Conservation (phyloP, 2,113 vertebrate genomes). For the Epinephelus fuscoguttatus region DNA sequence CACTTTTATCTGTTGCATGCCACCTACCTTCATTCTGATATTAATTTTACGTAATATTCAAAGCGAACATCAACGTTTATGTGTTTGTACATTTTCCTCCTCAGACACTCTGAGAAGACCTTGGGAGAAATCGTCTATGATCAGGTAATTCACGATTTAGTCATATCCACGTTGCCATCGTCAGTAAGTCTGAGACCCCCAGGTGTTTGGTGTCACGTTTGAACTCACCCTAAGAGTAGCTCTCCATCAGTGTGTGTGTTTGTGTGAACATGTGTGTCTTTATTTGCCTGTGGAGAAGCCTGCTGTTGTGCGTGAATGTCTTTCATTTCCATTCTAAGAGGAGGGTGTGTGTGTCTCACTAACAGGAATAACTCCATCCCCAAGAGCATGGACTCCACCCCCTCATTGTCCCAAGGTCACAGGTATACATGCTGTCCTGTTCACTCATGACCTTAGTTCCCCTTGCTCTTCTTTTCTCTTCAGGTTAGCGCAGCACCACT, state of each 20-base stretch:
- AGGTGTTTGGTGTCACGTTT: slow-evolving; percentile 33
- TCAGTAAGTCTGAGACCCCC: neutral
- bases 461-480: slow-evolving; percentile 35
- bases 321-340: slow-evolving; percentile 73
- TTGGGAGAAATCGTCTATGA: slow-evolving; percentile 90
- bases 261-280: slow-evolving; percentile 22
- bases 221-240: slow-evolving; percentile 18
- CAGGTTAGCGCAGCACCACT: slow-evolving; percentile 33
- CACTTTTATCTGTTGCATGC: slow-evolving; percentile 47
- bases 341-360: slow-evolving; percentile 82
- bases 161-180: neutral
- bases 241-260: slow-evolving; percentile 32
- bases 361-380: slow-evolving; percentile 87
- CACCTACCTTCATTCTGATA: slow-evolving; percentile 17
- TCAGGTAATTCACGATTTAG: slow-evolving; percentile 80
- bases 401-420: slow-evolving; percentile 73
- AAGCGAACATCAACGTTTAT: slow-evolving; percentile 1
- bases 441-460: slow-evolving; percentile 34
- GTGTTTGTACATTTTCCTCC: slow-evolving; percentile 32
- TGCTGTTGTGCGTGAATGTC: slow-evolving; percentile 31
- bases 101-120: slow-evolving; percentile 88
- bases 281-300: slow-evolving; percentile 14
- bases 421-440: slow-evolving; percentile 75
- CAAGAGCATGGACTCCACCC: slow-evolving; percentile 81
- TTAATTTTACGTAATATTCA: neutral